These are phyloP conservation scores for Rhizomys pruinosus DNA, from an alignment of 2,113 vertebrate genomes.

Conservation along the genomic window DNA sequence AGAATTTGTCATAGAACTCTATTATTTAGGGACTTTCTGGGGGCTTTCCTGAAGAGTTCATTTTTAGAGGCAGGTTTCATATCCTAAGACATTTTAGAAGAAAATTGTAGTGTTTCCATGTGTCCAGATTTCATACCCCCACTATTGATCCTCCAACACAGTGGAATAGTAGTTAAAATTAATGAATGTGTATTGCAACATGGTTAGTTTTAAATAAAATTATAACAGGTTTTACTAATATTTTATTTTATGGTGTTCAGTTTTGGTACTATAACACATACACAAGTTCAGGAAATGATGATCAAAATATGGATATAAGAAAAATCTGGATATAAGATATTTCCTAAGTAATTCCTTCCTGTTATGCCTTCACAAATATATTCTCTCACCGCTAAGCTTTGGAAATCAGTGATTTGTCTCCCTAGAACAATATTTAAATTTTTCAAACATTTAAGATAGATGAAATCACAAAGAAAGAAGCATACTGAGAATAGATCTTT, in stretches of 20 bases:
- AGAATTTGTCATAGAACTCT: too few relatives aligned
- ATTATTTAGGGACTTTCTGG: too few relatives aligned
- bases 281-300: not conserved
- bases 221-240: not conserved
- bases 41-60: not conserved
- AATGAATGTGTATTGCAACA: not conserved
- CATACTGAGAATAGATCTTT: not conserved
- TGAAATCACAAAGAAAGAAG: not conserved
- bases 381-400: not conserved
- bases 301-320: not conserved
- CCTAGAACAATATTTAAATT: not conserved
- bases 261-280: not conserved
- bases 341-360: not conserved
- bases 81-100: too few relatives aligned
- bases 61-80: not conserved
- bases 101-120: not conserved
- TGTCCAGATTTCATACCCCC: not conserved
- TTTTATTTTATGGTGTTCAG: not conserved
- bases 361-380: rapidly evolving
- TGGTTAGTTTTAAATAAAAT: not conserved
- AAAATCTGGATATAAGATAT: not conserved
- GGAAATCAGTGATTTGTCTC: not conserved
- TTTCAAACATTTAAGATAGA: not conserved
- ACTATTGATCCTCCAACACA: rapidly evolving
- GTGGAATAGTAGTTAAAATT: not conserved